Percentiles rank a stretch among this genome's conserved stretches.
Conservation (phyloP, 2,888 invertebrate species). For the Erebia ligea region DNA sequence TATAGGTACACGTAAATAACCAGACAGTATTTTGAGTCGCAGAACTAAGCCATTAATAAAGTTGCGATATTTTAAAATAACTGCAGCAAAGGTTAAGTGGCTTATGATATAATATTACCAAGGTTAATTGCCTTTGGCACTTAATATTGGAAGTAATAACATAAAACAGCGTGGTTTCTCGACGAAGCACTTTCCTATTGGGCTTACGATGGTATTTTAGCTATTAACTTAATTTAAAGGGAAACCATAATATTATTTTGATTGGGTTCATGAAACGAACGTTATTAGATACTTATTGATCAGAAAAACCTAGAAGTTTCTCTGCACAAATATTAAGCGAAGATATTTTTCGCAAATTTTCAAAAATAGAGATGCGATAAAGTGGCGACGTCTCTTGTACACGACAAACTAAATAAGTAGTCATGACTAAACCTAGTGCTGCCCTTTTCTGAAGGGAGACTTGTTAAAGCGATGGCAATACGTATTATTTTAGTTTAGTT, state of each 20-base stretch:
- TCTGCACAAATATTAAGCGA: not conserved
- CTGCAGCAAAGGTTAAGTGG: conserved; percentile 15
- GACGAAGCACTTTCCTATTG: not conserved
- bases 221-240: not conserved
- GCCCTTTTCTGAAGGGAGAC: too few relatives aligned
- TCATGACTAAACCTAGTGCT: too few relatives aligned
- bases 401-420: too few relatives aligned
- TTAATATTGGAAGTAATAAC: conserved; percentile 24
- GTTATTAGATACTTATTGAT: not conserved
- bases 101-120: conserved; percentile 15
- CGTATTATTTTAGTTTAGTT: too few relatives aligned
- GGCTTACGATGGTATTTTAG: not conserved
- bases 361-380: too few relatives aligned
- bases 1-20: too few relatives aligned
- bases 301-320: not conserved
- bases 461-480: too few relatives aligned
- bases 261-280: not conserved
- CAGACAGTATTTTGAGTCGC: not conserved
- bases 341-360: too few relatives aligned
- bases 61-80: conserved; percentile 15
- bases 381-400: too few relatives aligned
- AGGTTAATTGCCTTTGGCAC: conserved; percentile 22
- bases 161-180: conserved; percentile 19
- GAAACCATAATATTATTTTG: not conserved
- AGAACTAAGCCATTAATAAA: not conserved